phyloP scores from a whole-genome alignment of 2,113 vertebrate species.

The Corythornis cristatus region DNA sequence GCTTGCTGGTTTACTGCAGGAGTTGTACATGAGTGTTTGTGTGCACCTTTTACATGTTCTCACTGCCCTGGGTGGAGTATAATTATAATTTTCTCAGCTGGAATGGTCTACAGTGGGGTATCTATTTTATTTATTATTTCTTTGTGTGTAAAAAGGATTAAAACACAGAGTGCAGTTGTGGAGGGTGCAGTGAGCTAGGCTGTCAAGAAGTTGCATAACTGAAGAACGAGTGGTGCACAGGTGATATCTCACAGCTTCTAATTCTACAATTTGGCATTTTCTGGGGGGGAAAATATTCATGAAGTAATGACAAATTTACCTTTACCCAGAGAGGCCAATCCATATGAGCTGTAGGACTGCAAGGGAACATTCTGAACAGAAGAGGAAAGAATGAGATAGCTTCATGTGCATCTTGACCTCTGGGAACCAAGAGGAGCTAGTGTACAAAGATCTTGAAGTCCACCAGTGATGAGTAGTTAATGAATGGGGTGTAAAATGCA shows the following conservation, averaged over 20 bases:
- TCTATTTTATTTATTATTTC: not conserved
- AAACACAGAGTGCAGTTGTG: not conserved
- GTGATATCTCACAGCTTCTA: not conserved
- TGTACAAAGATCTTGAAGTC: not conserved
- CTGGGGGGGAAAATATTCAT: not conserved
- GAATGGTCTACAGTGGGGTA: not conserved
- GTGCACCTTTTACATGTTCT: not conserved
- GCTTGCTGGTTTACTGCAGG: not conserved
- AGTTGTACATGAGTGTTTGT: not conserved
- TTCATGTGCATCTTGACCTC: not conserved
- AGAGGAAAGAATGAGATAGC: not conserved
- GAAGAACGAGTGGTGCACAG: not conserved
- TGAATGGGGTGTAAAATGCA: not conserved
- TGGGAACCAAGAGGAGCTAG: not conserved
- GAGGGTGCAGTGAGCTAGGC: not conserved
- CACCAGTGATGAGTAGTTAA: not conserved
- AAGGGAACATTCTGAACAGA: not conserved
- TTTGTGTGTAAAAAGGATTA: not conserved
- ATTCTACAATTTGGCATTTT: not conserved
- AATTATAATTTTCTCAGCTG: not conserved
- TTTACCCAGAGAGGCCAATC: not conserved
- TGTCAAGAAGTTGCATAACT: not conserved
- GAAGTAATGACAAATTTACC: not conserved
- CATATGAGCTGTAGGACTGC: not conserved
- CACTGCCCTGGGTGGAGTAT: not conserved